Evolutionary conservation across 2,113 vertebrate species (phyloP), one percentile per base, ranked within the genome.

Genomic region (Rattus rattus): DNA sequence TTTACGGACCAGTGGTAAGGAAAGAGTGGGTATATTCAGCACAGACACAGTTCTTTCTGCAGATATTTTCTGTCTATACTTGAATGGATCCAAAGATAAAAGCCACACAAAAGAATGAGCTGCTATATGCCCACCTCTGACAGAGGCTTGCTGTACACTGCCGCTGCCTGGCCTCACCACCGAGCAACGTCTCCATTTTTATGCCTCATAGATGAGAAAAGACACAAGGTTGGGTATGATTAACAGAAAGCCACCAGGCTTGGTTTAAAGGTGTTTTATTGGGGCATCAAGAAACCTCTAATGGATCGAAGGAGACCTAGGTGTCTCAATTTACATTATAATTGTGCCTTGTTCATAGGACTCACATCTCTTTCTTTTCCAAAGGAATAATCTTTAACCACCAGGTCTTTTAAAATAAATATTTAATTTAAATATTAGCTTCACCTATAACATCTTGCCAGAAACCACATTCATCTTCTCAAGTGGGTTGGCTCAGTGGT

Each of bases 381-480:
- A 90, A 95, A 97, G 86, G 69, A 94, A 91, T 96, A 95, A 93
- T 86, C 92, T 88, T 95, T 72, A 93, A 86, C 93, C 96, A 92
- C 95, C 49, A 96, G 88, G 95, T 97, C 96, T 97, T 95, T 43
- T 89, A 61, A 96, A 96, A 97, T 96, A 96, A 96, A 92, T 94
- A 96, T 98, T 98, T 30, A 95, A 98, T 97, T 98, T 83, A 93
- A 96, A 96, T 80, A 92, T 97, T 39, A 96, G 96, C 96, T 98
- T 96, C 90, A 77, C 83, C 96, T 94, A 85, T 73, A 91, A 87
- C 0, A 95, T 96, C 97, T 97, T 88, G 88, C 94, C 93, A 83
- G 94, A 96, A 98, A 92, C 65, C 49, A 22, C 49, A 49, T 63
- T 16, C 7, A 49, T n/a, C 75, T 95, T 94, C 36, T 95, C 43